Percentiles rank a stretch among this genome's conserved stretches.
Conservation (phyloP, 2,797 vertebrate species). For the Tadarida brasiliensis region DNA sequence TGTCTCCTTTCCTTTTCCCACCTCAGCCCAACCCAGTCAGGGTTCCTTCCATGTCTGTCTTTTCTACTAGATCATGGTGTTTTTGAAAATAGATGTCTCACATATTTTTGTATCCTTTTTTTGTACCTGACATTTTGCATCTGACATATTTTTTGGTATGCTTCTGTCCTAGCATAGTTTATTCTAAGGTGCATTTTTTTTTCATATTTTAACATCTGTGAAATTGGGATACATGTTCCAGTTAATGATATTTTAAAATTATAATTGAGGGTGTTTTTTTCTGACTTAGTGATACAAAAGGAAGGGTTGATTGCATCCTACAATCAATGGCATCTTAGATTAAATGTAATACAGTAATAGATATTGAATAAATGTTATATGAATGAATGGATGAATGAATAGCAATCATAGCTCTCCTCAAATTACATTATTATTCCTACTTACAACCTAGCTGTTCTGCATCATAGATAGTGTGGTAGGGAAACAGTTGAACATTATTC, state of each 20-base stretch:
- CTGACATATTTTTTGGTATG: neutral
- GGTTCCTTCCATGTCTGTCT: neutral
- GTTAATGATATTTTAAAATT: slow-evolving; percentile 47
- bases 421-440: neutral
- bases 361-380: neutral
- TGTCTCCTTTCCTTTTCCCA: neutral
- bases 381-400: neutral
- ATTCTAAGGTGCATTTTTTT: neutral
- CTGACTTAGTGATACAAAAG: slow-evolving; percentile 36
- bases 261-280: slow-evolving; percentile 23
- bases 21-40: neutral
- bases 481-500: neutral
- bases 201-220: slow-evolving; percentile 26
- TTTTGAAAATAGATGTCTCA: neutral
- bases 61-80: neutral
- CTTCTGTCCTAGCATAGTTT: neutral
- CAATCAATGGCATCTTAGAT: neutral
- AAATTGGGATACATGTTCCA: neutral
- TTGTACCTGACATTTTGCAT: neutral
- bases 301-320: neutral
- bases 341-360: neutral
- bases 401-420: neutral
- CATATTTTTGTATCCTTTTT: neutral
- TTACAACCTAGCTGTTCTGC: neutral
- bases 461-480: neutral